phyloP scores from a whole-genome alignment of 2,888 invertebrate genomes.

The Calameuta pallipes region DNA sequence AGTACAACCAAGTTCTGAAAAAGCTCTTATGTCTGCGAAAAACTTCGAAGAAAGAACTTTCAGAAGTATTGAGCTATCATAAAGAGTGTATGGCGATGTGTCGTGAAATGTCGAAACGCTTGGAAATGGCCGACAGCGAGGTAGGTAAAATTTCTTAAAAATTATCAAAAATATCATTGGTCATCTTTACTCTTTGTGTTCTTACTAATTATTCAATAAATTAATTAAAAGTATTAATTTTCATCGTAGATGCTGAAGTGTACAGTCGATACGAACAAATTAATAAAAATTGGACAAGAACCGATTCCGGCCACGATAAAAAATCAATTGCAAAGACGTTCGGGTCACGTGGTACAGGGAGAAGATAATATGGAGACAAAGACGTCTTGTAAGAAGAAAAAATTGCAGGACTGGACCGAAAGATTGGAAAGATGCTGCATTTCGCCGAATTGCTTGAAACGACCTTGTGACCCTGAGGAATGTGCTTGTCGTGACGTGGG shows the following conservation, averaged over 20 bases:
- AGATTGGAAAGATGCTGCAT: background rate
- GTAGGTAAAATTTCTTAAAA: background rate
- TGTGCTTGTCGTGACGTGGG: too few relatives aligned
- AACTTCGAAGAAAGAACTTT: background rate
- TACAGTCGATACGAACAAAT: too few relatives aligned
- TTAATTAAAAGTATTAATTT: too few relatives aligned
- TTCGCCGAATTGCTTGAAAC: conserved; percentile 1
- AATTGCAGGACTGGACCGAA: background rate
- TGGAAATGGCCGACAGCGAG: background rate
- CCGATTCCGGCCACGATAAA: too few relatives aligned
- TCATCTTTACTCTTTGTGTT: too few relatives aligned
- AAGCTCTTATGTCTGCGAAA: background rate
- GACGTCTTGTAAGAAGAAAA: background rate
- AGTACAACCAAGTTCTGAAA: background rate
- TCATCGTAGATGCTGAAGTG: too few relatives aligned
- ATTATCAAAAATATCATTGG: too few relatives aligned
- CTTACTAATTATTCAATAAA: too few relatives aligned
- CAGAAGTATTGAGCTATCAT: background rate
- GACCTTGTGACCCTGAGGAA: background rate
- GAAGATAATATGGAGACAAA: too few relatives aligned
- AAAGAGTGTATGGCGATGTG: background rate
- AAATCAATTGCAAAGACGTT: too few relatives aligned
- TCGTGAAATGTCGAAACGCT: background rate
- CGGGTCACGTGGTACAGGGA: background rate
- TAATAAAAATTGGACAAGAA: too few relatives aligned